Evolutionary conservation across 2,113 vertebrate genomes (phyloP).

Genomic region (Chauna torquata): DNA sequence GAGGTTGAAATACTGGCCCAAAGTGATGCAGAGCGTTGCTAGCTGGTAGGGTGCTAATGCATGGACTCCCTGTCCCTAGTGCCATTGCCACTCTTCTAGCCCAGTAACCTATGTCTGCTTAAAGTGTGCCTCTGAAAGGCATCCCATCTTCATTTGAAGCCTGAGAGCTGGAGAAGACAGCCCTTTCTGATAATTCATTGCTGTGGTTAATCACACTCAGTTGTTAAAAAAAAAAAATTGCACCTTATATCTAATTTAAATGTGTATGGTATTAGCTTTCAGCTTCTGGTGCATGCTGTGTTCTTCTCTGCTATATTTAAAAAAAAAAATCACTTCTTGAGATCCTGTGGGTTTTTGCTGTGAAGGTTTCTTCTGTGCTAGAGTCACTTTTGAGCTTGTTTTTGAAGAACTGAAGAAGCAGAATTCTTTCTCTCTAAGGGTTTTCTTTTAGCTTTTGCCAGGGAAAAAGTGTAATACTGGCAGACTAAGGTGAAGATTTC

Average conservation of each 20-base stretch:
- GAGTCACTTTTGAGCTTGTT: background rate
- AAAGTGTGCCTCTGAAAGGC: background rate
- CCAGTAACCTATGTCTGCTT: background rate
- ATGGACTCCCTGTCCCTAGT: background rate
- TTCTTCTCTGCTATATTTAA: constrained; percentile 8
- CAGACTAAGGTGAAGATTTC: background rate
- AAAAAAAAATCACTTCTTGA: background rate
- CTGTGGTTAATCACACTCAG: background rate
- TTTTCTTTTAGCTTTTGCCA: constrained; percentile 14
- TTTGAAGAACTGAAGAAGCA: constrained; percentile 18
- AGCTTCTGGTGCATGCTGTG: background rate
- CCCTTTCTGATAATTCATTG: background rate
- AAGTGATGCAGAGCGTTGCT: background rate
- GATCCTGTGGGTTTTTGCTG: constrained; percentile 4
- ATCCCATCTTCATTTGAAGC: background rate
- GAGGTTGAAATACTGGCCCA: background rate
- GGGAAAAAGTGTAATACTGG: background rate
- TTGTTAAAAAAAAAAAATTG: background rate
- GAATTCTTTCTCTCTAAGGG: constrained; percentile 10
- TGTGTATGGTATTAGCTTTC: background rate
- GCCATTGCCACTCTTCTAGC: background rate
- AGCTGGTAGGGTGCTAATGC: background rate
- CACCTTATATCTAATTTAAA: constrained; percentile 33
- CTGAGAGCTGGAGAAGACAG: background rate
- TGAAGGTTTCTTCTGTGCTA: background rate